A percentile compares a stretch with the other conserved stretches of the same genome.
Conservation (phyloP, 1,140 invertebrate genomes). For the Fopius arisanus region DNA sequence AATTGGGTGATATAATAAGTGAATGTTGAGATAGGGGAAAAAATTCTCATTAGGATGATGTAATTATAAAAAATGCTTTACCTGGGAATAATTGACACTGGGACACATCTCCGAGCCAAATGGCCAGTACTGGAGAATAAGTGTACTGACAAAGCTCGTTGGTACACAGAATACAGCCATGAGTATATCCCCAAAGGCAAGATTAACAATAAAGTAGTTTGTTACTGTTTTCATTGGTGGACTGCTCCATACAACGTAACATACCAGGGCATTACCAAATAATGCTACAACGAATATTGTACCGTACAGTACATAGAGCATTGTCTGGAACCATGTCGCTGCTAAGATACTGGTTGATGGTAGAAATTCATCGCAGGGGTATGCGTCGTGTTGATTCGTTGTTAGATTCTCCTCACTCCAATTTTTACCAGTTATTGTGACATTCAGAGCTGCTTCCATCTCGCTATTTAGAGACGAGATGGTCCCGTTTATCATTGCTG, state of each 20-base stretch:
- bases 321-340: slow-evolving; percentile 67
- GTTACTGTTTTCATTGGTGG: slow-evolving; percentile 87
- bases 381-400: neutral
- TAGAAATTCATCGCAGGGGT: slow-evolving; percentile 37
- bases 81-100: slow-evolving; percentile 75
- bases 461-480: neutral
- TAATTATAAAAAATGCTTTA: no score
- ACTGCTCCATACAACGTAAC: slow-evolving; percentile 80
- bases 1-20: no score
- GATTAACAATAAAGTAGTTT: slow-evolving; percentile 87
- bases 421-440: neutral
- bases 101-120: slow-evolving; percentile 81
- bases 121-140: slow-evolving; percentile 83
- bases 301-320: slow-evolving; percentile 78
- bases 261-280: slow-evolving; percentile 82
- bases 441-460: neutral
- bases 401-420: neutral
- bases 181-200: slow-evolving; percentile 84
- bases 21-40: no score
- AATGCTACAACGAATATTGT: slow-evolving; percentile 78
- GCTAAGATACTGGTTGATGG: slow-evolving; percentile 32
- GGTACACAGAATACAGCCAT: slow-evolving; percentile 89
- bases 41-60: no score
- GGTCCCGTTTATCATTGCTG: neutral
- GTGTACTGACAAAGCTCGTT: slow-evolving; percentile 79